A percentile compares a stretch with the other conserved stretches of the same genome.
phyloP scores from a whole-genome alignment of 1,140 invertebrate genomes.

The Frieseomelitta varia region DNA sequence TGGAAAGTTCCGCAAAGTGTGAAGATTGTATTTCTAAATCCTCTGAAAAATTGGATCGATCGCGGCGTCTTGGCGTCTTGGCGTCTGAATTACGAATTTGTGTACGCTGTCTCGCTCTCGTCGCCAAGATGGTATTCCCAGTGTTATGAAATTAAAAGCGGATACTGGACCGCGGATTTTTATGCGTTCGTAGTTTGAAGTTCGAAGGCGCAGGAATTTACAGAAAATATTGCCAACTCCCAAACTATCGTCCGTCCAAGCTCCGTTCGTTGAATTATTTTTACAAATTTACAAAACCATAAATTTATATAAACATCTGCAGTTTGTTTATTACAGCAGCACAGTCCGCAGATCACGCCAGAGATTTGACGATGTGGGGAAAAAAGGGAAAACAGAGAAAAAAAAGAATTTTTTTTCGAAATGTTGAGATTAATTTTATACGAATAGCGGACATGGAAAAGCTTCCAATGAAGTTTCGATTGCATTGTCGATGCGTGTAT shows the following conservation, averaged over 20 bases:
- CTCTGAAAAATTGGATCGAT: constrained; percentile 14
- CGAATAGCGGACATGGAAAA: constrained; percentile 15
- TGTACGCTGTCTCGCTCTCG: neutral
- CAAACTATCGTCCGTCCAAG: too few relatives aligned
- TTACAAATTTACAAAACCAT: too few relatives aligned
- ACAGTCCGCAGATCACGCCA: neutral
- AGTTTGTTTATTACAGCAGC: too few relatives aligned
- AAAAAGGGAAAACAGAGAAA: neutral
- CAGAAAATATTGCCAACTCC: too few relatives aligned
- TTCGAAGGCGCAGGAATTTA: neutral
- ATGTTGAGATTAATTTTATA: constrained; percentile 10
- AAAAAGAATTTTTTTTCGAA: neutral
- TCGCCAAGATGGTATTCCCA: too few relatives aligned
- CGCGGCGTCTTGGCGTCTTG: neutral
- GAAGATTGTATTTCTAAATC: constrained; percentile 52
- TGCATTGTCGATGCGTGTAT: constrained; percentile 39
- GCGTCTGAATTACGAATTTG: constrained; percentile 28
- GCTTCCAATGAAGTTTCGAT: constrained; percentile 57
- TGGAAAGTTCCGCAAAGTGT: constrained; percentile 11
- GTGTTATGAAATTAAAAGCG: too few relatives aligned
- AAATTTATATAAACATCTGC: too few relatives aligned
- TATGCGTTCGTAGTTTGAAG: neutral
- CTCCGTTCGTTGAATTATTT: too few relatives aligned
- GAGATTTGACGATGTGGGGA: neutral
- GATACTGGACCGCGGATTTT: too few relatives aligned